phyloP scores from a whole-genome alignment of 2,797 vertebrate genomes.

The Carcharodon carcharias region DNA sequence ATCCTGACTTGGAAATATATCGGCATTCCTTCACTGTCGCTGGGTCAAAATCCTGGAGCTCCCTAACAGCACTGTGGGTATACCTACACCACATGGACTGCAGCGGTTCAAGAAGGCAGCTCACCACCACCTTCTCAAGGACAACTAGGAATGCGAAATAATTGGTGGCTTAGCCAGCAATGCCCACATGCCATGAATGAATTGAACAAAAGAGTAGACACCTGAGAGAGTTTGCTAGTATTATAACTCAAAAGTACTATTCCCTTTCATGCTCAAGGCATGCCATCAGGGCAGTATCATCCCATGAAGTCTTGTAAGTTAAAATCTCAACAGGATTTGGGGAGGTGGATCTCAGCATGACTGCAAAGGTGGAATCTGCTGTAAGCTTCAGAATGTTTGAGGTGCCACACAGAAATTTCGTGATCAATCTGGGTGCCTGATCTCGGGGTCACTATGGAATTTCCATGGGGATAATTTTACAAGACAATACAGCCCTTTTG shows the following conservation, averaged over 20 bases:
- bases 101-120: no score
- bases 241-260: background rate
- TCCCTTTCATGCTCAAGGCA: background rate
- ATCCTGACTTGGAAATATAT: no score
- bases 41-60: no score
- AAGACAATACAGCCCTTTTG: background rate
- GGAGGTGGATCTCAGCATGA: background rate
- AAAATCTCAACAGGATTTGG: background rate
- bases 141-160: no score
- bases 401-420: background rate
- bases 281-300: background rate
- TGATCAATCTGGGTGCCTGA: background rate
- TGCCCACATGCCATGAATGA: no score
- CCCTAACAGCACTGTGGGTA: no score
- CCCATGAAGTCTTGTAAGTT: background rate
- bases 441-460: background rate
- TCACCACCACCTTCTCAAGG: no score
- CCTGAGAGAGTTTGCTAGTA: background rate
- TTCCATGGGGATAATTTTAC: background rate
- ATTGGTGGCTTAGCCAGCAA: no score
- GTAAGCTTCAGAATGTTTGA: background rate
- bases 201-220: no score
- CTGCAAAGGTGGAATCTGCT: background rate
- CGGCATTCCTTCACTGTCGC: no score
- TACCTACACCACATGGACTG: no score